Conservation (phyloP, 2,113 vertebrate species). For the Trochalopteron elliotii region DNA sequence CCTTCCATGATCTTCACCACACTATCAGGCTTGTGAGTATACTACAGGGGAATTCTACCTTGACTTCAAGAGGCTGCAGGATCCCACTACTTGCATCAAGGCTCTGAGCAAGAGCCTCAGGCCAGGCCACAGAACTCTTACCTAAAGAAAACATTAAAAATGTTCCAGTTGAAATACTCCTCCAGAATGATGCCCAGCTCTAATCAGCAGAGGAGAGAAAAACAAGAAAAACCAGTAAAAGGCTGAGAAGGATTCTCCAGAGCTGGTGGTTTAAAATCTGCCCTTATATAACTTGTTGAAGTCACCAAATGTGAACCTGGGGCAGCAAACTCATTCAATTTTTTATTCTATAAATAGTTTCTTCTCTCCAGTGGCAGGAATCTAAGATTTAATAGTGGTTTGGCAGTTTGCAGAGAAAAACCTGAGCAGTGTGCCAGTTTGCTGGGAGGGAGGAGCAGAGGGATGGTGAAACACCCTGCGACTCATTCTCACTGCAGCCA, state of each 20-base stretch:
- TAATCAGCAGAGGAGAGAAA: background rate
- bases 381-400: slow-evolving; percentile 26
- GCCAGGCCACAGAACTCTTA: background rate
- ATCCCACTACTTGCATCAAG: background rate
- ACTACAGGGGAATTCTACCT: background rate
- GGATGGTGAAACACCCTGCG: background rate
- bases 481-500: background rate
- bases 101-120: background rate
- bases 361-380: background rate
- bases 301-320: background rate
- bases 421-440: background rate
- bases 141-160: background rate
- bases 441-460: background rate
- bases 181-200: background rate
- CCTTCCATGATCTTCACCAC: background rate
- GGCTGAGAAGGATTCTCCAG: background rate
- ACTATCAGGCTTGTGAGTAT: background rate
- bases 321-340: slow-evolving; percentile 28
- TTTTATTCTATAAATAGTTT: slow-evolving; percentile 51
- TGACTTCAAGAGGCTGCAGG: background rate
- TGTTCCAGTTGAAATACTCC: background rate
- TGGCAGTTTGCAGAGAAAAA: slow-evolving; percentile 49
- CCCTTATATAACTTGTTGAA: slow-evolving; percentile 48
- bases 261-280: slow-evolving; percentile 2
- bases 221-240: background rate